These are phyloP conservation scores for Nemopilema nomurai DNA, from an alignment of 30 jellyfish, hydroid and myxozoan species.

Conservation along the genomic window DNA sequence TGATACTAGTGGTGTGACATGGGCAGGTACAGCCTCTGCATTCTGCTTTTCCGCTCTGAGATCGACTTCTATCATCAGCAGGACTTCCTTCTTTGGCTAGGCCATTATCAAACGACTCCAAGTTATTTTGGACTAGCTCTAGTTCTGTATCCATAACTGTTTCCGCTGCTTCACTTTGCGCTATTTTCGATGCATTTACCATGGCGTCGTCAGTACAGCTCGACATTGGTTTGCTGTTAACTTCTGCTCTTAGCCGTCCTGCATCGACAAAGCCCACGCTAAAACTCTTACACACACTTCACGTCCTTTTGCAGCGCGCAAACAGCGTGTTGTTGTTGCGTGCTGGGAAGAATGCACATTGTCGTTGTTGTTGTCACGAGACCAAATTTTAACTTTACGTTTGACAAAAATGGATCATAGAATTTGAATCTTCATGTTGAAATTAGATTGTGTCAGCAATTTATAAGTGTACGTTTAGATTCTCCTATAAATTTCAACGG, in stretches of 20 bases:
- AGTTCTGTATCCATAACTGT: not conserved
- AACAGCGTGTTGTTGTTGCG: not conserved
- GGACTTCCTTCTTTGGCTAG: not conserved
- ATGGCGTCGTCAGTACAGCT: not conserved
- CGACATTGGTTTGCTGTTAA: not conserved
- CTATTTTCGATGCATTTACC: not conserved
- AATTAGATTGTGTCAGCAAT: too few species aligned
- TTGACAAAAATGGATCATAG: too few species aligned
- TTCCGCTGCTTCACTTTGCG: not conserved
- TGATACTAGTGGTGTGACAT: conserved; percentile 29
- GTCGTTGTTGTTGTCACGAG: not conserved
- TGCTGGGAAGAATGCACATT: not conserved
- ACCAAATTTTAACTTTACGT: too few species aligned
- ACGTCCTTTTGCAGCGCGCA: not conserved
- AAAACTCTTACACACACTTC: not conserved
- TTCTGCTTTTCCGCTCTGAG: not conserved
- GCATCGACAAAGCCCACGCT: not conserved
- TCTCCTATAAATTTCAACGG: too few species aligned
- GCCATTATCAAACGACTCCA: not conserved
- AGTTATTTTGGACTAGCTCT: not conserved
- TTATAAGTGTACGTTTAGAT: too few species aligned
- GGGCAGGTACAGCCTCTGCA: conserved; percentile 23
- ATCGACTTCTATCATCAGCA: conserved; percentile 1
- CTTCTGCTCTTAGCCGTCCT: not conserved
- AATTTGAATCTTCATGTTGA: too few species aligned